Base-by-base conservation (phyloP, 2,113 vertebrate genomes). In the Natator depressus region DNA sequence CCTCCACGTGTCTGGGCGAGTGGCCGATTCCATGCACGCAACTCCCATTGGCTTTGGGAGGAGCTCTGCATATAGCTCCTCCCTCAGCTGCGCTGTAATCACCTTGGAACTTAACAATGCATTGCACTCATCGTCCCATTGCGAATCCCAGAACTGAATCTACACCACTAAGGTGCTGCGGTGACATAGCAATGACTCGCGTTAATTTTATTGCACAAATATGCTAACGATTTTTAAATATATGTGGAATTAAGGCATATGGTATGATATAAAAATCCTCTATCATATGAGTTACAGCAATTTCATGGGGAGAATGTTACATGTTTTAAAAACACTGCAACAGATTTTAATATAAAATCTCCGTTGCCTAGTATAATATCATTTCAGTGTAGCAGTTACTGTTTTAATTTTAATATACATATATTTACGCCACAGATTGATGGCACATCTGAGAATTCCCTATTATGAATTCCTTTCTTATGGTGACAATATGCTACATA, bases 191-290 rank as follows among this genome's bases (percentile, higher is more conserved):
- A 62, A 65, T 93, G 88, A 89, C 94, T 88, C 38, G 22, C 90
- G 91, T 94, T 97, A 95, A 97, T 96, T 97, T 94, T 95, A 91
- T 96, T 94, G 4, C 76, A 10, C n/a, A 55, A 83, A 88, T 97
- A 53, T 94, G 91, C 91, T 91, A 93, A 82, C 89, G 81, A 42
- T 93, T 89, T 75, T 95, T 80, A 91, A 95, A 53, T 55, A 88
- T 91, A 57, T 88, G 88, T 46, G 69, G 42, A 65, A 90, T 35
- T 69, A 57, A 95, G 96, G 82, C 97, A 96, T 96, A 97, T 95
- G 97, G 95, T 93, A 59, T 84, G 51, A 78, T 42, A 89, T 82
- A 96, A 97, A 97, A 95, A 96, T 94, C 5, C 94, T 82, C 86
- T 51, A 49, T 19, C 80, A 55, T 82, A 92, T 90, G 91, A 94